Conservation (phyloP, 2,113 vertebrate genomes). For the Sylvilagus bachmani region DNA sequence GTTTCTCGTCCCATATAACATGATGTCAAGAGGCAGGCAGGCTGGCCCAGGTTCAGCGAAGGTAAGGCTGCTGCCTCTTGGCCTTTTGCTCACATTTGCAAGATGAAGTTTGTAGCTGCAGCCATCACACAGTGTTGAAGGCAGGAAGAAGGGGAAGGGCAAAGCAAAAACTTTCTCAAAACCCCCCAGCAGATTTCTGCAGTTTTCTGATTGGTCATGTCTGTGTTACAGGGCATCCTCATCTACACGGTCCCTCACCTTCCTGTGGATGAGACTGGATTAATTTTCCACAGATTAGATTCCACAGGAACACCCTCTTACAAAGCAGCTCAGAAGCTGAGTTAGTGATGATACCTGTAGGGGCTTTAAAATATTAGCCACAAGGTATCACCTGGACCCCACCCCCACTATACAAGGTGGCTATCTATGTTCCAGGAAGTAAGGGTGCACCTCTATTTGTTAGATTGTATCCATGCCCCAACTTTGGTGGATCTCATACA, state of each 20-base stretch:
- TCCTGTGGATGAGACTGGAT: background rate
- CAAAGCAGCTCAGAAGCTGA: background rate
- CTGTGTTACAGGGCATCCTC: background rate
- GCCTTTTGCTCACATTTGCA: background rate
- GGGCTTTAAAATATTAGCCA: background rate
- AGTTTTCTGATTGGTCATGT: background rate
- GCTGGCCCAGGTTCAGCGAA: background rate
- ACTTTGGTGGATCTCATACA: too few species aligned
- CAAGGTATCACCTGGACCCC: too few species aligned
- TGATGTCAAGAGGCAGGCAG: background rate
- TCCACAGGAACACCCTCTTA: background rate
- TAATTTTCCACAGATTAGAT: slow-evolving; percentile 9
- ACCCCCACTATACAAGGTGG: too few species aligned
- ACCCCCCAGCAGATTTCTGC: background rate
- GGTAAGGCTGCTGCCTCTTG: background rate
- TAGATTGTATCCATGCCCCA: too few species aligned
- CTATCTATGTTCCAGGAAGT: too few species aligned
- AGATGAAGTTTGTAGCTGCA: background rate
- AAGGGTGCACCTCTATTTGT: too few species aligned
- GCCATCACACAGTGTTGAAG: background rate
- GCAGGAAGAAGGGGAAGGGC: background rate
- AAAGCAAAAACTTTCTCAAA: background rate
- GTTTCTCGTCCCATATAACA: background rate
- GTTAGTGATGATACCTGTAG: background rate
- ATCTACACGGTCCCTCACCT: background rate